Evolutionary conservation across 2,888 invertebrate species (phyloP).

Genomic region (Flabesymbios commensalis): DNA sequence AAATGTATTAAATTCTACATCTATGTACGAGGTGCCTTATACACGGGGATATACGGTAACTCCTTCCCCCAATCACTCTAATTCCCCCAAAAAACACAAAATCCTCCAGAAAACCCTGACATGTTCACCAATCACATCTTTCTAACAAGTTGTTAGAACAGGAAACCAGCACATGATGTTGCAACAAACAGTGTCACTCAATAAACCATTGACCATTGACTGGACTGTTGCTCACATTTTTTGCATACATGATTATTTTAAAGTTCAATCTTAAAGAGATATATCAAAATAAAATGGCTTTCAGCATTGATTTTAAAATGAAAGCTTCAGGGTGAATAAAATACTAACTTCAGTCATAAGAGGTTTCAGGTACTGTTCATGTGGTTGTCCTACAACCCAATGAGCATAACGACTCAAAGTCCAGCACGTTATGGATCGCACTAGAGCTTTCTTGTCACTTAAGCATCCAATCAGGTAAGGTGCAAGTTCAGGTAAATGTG

Average conservation of each 20-base stretch:
- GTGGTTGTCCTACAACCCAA: constrained; percentile 96
- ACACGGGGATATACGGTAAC: too few relatives aligned
- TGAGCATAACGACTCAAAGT: constrained; percentile 96
- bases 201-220: too few relatives aligned
- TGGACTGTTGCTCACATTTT: too few relatives aligned
- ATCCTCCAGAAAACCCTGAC: too few relatives aligned
- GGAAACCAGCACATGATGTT: too few relatives aligned
- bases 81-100: too few relatives aligned
- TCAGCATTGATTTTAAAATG: not conserved
- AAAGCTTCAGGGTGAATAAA: not conserved
- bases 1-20: too few relatives aligned
- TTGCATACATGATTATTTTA: constrained; percentile 91
- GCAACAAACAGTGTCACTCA: too few relatives aligned
- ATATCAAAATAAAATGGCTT: not conserved
- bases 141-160: too few relatives aligned
- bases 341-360: constrained; percentile 82
- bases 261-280: constrained; percentile 67
- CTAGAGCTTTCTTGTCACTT: constrained; percentile 91
- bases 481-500: constrained; percentile 92
- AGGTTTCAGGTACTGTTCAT: constrained; percentile 90
- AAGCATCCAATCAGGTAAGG: constrained; percentile 93
- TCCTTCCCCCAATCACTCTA: too few relatives aligned
- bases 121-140: too few relatives aligned
- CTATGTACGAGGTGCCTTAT: too few relatives aligned
- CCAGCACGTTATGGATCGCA: constrained; percentile 99